Conservation (phyloP, 2,888 invertebrate genomes). For the Philhelius pedissequus region DNA sequence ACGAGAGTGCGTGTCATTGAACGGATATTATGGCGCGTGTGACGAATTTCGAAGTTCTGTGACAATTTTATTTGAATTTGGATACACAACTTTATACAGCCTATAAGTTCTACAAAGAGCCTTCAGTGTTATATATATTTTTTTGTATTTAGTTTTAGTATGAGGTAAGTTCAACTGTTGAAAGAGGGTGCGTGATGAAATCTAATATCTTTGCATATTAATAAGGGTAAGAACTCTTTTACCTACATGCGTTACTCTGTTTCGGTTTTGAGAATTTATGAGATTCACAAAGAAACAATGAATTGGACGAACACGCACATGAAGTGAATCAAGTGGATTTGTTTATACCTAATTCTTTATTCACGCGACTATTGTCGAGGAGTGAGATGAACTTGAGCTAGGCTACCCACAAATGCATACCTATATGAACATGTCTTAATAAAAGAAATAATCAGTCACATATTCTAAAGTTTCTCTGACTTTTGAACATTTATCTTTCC, state of each 20-base stretch:
- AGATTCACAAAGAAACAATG: not conserved
- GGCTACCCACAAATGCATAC: too few species aligned
- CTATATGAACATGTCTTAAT: too few species aligned
- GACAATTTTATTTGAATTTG: constrained; percentile 26
- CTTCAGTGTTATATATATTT: not conserved
- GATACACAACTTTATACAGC: not conserved
- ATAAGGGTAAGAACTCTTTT: constrained; percentile 41
- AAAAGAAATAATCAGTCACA: too few species aligned
- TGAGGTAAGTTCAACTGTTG: not conserved
- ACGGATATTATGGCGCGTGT: constrained; percentile 50
- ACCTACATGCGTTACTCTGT: constrained; percentile 49
- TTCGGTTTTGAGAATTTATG: constrained; percentile 39
- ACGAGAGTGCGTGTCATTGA: constrained; percentile 38
- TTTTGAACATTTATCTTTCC: too few species aligned
- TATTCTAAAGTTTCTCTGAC: too few species aligned
- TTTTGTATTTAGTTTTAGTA: not conserved
- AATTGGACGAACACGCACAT: not conserved
- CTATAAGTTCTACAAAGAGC: not conserved
- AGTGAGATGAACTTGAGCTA: too few species aligned
- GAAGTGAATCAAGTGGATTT: not conserved
- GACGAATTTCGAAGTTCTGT: constrained; percentile 47
- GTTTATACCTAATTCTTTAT: too few species aligned
- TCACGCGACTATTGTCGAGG: too few species aligned
- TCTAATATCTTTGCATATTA: constrained; percentile 57
- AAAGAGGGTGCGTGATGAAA: constrained; percentile 40